These are phyloP conservation scores for Melanogrammus aeglefinus DNA, from an alignment of 2,797 vertebrate genomes.

Conservation along the genomic window DNA sequence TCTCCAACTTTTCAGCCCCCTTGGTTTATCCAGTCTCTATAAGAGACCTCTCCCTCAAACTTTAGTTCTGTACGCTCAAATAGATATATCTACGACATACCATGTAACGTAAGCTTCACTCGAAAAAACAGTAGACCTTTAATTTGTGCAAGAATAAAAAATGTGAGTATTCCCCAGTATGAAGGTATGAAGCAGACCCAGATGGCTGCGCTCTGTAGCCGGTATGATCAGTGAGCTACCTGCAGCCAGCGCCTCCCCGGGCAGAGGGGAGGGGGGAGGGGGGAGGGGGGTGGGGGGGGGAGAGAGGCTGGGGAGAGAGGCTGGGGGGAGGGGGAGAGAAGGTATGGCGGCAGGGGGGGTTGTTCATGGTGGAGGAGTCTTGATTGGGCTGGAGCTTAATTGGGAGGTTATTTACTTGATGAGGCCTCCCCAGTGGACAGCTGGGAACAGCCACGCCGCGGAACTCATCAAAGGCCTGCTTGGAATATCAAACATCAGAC, in stretches of 20 bases:
- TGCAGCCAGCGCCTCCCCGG: not conserved
- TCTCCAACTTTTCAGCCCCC: not conserved
- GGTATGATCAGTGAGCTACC: not conserved
- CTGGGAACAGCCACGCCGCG: constrained; percentile 22
- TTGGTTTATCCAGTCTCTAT: not conserved
- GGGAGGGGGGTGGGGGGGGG: too few relatives aligned
- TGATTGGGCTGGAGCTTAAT: constrained; percentile 44
- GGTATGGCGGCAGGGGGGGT: too few relatives aligned
- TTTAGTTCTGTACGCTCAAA: not conserved
- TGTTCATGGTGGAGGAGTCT: constrained; percentile 3
- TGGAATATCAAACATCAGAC: not conserved
- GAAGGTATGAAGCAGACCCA: not conserved
- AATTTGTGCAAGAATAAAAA: not conserved
- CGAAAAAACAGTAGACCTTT: not conserved
- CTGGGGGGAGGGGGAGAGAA: too few relatives aligned
- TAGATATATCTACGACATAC: not conserved
- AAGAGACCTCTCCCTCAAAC: not conserved
- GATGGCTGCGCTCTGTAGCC: not conserved
- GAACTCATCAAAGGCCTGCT: constrained; percentile 3
- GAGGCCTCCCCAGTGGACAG: constrained; percentile 38
- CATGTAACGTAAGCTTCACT: too few relatives aligned
- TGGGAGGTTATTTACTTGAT: constrained; percentile 53
- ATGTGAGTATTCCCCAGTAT: not conserved
- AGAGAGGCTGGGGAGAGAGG: too few relatives aligned
- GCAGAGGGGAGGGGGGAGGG: too few relatives aligned